These are phyloP conservation scores for Drosophila jambulina DNA, from an alignment of 1,140 invertebrate species.

Conservation along the genomic window DNA sequence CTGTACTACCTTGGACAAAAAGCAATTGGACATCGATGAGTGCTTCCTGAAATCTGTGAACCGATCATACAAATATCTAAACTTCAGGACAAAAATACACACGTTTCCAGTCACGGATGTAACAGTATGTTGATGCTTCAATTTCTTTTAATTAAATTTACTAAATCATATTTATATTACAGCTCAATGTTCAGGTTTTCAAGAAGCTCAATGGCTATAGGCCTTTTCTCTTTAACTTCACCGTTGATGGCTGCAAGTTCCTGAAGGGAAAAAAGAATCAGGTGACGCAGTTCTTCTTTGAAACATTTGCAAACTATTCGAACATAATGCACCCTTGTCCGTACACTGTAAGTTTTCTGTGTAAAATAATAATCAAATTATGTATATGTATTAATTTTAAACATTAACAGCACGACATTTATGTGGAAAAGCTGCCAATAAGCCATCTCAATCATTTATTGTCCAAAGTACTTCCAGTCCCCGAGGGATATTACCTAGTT, in stretches of 20 bases:
- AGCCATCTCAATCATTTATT: slow-evolving; percentile 4
- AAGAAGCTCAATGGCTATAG: slow-evolving; percentile 8
- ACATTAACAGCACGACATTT: slow-evolving; percentile 1
- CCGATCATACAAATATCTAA: slow-evolving; percentile 10
- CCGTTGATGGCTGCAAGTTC: background rate
- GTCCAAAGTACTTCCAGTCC: background rate
- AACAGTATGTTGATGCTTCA: background rate
- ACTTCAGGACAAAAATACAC: slow-evolving; percentile 9
- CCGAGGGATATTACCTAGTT: background rate
- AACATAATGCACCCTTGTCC: slow-evolving; percentile 4
- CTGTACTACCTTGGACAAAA: slow-evolving; percentile 3
- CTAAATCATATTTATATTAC: background rate
- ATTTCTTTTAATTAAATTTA: too few relatives aligned
- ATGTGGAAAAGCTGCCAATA: slow-evolving; percentile 4
- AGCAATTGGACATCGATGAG: background rate
- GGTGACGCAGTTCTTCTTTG: background rate
- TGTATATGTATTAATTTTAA: background rate
- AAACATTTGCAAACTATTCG: background rate
- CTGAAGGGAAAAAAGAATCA: slow-evolving; percentile 8
- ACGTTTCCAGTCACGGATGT: slow-evolving; percentile 1
- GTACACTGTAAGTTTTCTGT: background rate
- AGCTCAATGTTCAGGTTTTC: background rate
- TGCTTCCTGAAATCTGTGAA: slow-evolving; percentile 18
- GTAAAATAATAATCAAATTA: background rate
- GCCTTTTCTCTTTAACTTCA: slow-evolving; percentile 7